These are phyloP conservation scores for Bujurquina vittata DNA, from an alignment of 2,113 vertebrate species.

Conservation along the genomic window DNA sequence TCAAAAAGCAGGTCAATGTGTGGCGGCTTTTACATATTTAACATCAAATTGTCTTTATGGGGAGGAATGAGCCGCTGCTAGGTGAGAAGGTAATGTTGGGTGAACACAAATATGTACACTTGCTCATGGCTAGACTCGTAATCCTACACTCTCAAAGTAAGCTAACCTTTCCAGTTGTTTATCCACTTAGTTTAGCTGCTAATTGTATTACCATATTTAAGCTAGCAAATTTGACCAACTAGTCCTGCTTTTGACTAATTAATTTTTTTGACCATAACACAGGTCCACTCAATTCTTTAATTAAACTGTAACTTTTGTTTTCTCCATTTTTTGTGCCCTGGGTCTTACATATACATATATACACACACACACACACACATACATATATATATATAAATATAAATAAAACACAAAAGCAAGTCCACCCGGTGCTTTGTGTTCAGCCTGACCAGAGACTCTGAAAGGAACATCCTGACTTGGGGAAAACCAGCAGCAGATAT, in stretches of 20 bases:
- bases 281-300: too few relatives aligned
- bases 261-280: neutral
- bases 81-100: slow-evolving; percentile 7
- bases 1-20: slow-evolving; percentile 62
- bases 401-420: slow-evolving; percentile 95
- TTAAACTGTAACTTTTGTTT: neutral
- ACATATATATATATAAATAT: too few relatives aligned
- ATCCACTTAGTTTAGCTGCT: neutral
- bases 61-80: neutral
- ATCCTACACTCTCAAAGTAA: neutral
- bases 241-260: neutral
- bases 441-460: slow-evolving; percentile 89
- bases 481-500: slow-evolving; percentile 85
- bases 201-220: neutral
- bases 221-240: neutral
- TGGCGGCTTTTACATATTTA: slow-evolving; percentile 23
- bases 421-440: slow-evolving; percentile 93
- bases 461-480: slow-evolving; percentile 93
- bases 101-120: neutral
- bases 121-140: neutral
- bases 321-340: neutral
- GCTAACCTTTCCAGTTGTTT: neutral
- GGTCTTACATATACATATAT: too few relatives aligned
- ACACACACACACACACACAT: too few relatives aligned
- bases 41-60: slow-evolving; percentile 27